Evolutionary conservation across 1,140 invertebrate genomes (phyloP), one percentile per base, ranked within the genome.

Genomic region (Lordiphosa stackelbergi): DNA sequence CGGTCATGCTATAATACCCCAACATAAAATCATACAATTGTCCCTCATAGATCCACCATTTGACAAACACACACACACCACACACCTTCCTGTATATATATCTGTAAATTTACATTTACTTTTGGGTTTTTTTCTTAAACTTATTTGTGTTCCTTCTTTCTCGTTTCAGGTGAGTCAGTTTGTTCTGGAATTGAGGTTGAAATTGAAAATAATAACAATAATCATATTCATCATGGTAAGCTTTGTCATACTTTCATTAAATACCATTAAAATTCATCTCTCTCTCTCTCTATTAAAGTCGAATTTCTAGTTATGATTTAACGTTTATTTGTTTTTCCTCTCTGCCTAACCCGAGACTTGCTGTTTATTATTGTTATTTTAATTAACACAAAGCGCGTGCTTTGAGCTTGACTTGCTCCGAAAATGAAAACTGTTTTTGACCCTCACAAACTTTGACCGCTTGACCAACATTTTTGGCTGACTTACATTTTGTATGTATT

Each of bases 191-290:
- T 86, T 86, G 85, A 87, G 85, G 85, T 87, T 87, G 85, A 87
- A 87, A 87, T 87, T 85, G 85, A 87, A 87, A 87, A 87, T 87
- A 87, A 87, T 87, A 87, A 85, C 79, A 85, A 85, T 84, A 86
- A 86, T 86, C 71, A 86, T 86, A 79, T 73, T 85, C 81, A 83
- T 87, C 85, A 86, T 87, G 85, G 85, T 87, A 87, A 87, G 85
- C 85, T 87, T 83, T 75, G 58, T 86, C 85, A 87, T 85, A 87
- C 66, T 87, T 85, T 86, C 85, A 86, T 87, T 84, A 77, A 81
- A 84, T 84, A 84, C 73, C 77, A 83, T 83, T 83, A 70, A 84
- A 60, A 70, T 65, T 72, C 78, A 84, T 84, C 73, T 73, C 52
- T 79, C 53, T 69, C 63, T 53, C 19, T 36, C 16, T 34, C 11